Base-by-base conservation (phyloP, 2,888 invertebrate genomes). In the Macrophya annulata region DNA sequence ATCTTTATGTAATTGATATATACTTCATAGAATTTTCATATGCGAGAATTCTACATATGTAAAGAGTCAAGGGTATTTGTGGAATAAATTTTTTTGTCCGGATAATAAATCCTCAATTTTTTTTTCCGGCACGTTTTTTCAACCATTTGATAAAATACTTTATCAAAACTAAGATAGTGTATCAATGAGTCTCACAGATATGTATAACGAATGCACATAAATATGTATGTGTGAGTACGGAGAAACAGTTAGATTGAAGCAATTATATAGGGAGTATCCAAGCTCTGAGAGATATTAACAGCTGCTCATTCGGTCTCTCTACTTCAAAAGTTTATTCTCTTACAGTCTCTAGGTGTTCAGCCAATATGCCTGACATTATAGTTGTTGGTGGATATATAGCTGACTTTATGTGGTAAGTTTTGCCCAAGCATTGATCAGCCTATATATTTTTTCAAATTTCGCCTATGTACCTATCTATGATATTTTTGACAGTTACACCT, bases 321-420 rank as follows among this genome's bases (percentile, higher is more conserved):
- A 51, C 15, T 51, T 51, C 37, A 31, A 51, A 6, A 77, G 51
- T 45, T 55, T 51, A 31, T 37, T 21, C 40, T 79, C 40, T 31
- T 31, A 31, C 3, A n/a, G 72, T 43, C 45, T 45, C 45, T 45
- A 74, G 72, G 21, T 17, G n/a, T 21, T 45, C 2, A 12, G 45
- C 17, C 72, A 79, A 79, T n/a, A 79, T 79, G 79, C 59, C 62
- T 1, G 79, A 79, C 62, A 95, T 97, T 86, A 95, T 97, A 86
- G 97, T 98, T 83, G 96, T 98, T 91, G 98, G 98, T 88, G 98
- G 98, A 65, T 97, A 97, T 92, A 97, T 97, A 95, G 96, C 97
- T 85, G 98, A 98, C 94, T 97, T 98, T 92, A 96, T 97, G 86
- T 96, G 97, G 98, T 98, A 95, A 94, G 95, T 94, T 40, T 59